Evolutionary conservation across 2,888 invertebrate genomes (phyloP).

Genomic region (Leptinotarsa rubiginosa): DNA sequence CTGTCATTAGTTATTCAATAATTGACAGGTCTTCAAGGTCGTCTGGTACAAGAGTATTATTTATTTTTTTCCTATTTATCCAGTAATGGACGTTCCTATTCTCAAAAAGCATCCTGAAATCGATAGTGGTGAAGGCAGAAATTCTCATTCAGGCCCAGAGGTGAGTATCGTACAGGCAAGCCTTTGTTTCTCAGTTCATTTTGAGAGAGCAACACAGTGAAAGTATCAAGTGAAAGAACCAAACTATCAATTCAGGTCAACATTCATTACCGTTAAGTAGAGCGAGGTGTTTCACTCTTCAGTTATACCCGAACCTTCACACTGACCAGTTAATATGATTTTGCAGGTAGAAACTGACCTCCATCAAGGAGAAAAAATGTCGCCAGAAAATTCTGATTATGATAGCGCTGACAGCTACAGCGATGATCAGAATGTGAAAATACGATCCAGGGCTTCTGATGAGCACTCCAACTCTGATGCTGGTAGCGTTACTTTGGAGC

Average conservation of each 20-base stretch:
- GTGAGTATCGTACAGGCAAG: conserved; percentile 1
- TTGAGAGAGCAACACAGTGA: conserved; percentile 23
- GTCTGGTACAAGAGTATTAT: not conserved
- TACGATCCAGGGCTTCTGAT: conserved; percentile 53
- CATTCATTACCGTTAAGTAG: conserved; percentile 57
- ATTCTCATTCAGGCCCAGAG: conserved; percentile 7
- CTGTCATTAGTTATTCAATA: too few species aligned
- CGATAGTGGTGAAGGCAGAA: not conserved
- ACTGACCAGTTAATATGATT: conserved; percentile 48
- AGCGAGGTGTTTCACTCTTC: conserved; percentile 53
- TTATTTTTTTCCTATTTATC: not conserved
- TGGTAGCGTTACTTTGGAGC: conserved; percentile 72
- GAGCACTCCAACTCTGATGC: conserved; percentile 69
- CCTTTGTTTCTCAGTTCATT: not conserved
- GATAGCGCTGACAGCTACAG: conserved; percentile 63
- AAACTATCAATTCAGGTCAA: conserved; percentile 57
- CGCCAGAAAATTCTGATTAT: conserved; percentile 61
- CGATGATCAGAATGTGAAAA: conserved; percentile 50
- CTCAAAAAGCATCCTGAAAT: not conserved
- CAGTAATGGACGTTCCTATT: conserved; percentile 1
- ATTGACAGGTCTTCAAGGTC: conserved; percentile 9
- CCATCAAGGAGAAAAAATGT: conserved; percentile 50
- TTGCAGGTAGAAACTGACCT: conserved; percentile 56
- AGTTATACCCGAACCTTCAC: conserved; percentile 24
- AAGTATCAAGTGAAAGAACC: conserved; percentile 51